Base-by-base conservation (phyloP, 1,140 invertebrate genomes). In the Wiebesia pumilae region DNA sequence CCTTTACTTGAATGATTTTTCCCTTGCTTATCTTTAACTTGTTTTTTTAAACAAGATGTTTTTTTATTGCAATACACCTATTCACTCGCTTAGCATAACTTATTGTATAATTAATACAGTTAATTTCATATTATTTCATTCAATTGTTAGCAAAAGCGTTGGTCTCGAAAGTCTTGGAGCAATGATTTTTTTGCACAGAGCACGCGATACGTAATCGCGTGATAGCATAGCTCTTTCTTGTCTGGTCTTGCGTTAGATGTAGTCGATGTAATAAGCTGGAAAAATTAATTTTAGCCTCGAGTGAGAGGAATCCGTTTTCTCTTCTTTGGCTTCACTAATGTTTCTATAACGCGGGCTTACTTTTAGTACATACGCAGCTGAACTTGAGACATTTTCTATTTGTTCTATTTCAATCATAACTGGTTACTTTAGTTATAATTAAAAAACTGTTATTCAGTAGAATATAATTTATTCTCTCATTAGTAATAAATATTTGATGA, bases 81-180 rank as follows among this genome's bases (percentile, higher is more conserved):
- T n/a, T n/a, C n/a, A n/a, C 51, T 43, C 4, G 47, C 38, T 0
- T 35, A 12, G 16, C 38, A 47, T 33, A 62, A 62, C 19, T 62
- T 62, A 62, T 21, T 3, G 58, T 21, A 62, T 62, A 62, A 62
- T 62, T 62, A 10, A 12, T 62, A 27, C 19, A 12, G 19, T 10
- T 62, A 47, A 47, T 47, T 47, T 14, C 43, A 47, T 47, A 7
- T 69, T 12, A 21, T 24, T 77, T 16, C 58, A 79, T 35, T 84
- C 12, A 24, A 65, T 35, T 84, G 19, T 40, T 62, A 79, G 65
- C 65, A 77, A 30, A 71, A 33, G 77, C 54, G 19, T 80, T 88
- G 87, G 89, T 89, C 89, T 87, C 82, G 88, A 87, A 90, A 90
- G 90, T 90, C 89, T 90, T 90, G 82, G 89, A 89, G 87, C 86